phyloP scores from a whole-genome alignment of 2,797 vertebrate genomes.

The Neosalanx taihuensis region DNA sequence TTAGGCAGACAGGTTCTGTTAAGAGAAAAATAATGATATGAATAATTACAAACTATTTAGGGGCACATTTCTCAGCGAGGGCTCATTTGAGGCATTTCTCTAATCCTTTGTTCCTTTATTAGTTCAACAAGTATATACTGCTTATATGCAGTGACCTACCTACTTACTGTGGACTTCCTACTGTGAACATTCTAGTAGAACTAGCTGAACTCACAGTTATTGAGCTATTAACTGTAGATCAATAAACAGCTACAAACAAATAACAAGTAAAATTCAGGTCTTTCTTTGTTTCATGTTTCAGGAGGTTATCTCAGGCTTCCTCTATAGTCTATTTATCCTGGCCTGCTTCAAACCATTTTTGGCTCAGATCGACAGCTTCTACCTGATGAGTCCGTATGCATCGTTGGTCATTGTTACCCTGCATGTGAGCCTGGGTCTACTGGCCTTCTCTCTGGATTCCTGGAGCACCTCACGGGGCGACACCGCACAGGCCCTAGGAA shows the following conservation, averaged over 20 bases:
- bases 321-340: constrained; percentile 89
- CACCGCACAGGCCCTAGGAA: constrained; percentile 91
- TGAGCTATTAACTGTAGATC: no score
- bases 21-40: no score
- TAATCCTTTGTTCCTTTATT: no score
- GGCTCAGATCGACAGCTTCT: constrained; percentile 90
- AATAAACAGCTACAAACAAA: neutral
- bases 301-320: constrained; percentile 94
- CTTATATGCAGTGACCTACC: no score
- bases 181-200: no score
- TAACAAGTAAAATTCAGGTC: neutral
- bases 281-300: constrained; percentile 57
- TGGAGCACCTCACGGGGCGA: constrained; percentile 98
- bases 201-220: no score
- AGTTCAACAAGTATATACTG: no score
- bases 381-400: constrained; percentile 81
- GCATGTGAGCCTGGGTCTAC: constrained; percentile 87
- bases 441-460: constrained; percentile 92
- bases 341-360: constrained; percentile 82
- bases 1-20: no score
- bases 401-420: constrained; percentile 83
- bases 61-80: no score
- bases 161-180: no score
- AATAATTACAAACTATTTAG: no score
- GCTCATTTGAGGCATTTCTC: no score